These are phyloP conservation scores for Pithys albifrons DNA, from an alignment of 2,113 vertebrate genomes.

Conservation along the genomic window DNA sequence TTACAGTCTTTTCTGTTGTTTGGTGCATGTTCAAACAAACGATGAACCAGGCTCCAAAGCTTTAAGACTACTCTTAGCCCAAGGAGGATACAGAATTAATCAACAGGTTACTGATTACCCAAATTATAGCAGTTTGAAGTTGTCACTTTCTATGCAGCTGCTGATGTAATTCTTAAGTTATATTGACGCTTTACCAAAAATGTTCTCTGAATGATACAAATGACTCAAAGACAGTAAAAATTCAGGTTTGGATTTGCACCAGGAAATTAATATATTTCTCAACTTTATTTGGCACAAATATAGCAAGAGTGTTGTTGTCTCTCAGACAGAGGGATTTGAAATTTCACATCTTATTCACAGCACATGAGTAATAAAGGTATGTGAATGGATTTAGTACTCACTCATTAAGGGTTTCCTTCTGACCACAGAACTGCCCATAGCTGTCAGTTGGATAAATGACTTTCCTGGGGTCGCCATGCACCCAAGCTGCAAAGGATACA, in stretches of 20 bases:
- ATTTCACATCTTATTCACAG: background rate
- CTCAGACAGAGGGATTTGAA: background rate
- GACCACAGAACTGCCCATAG: conserved; percentile 92
- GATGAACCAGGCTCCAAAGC: background rate
- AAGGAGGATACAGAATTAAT: background rate
- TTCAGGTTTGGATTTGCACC: background rate
- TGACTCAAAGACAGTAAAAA: background rate
- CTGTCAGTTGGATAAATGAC: conserved; percentile 94
- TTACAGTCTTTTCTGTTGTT: background rate
- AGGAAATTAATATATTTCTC: background rate
- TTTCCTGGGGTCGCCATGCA: conserved; percentile 92
- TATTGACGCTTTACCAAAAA: background rate
- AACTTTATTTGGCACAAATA: background rate
- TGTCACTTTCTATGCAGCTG: background rate
- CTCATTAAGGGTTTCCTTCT: conserved; percentile 88
- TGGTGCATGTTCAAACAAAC: background rate
- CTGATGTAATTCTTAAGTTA: background rate
- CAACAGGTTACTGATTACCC: background rate
- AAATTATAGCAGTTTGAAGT: background rate
- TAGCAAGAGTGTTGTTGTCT: background rate
- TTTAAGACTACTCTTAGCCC: background rate
- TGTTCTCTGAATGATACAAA: background rate
- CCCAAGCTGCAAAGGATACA: conserved; percentile 85
- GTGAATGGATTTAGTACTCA: conserved; percentile 76
- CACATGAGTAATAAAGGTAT: background rate